Evolutionary conservation across 2,888 invertebrate species (phyloP).

Genomic region (Drosophila nigricruria): DNA sequence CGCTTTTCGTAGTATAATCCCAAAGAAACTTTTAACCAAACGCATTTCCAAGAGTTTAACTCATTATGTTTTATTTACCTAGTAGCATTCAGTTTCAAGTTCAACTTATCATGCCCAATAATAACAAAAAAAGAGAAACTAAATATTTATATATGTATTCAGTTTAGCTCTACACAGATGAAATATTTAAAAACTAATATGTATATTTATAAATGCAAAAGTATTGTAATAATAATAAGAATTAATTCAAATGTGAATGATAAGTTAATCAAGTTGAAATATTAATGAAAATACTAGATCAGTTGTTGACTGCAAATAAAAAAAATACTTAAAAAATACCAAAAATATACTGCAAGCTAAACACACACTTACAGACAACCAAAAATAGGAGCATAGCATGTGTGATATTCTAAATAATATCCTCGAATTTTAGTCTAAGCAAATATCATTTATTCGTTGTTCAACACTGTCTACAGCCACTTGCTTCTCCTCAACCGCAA

Average conservation of each 20-base stretch:
- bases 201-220: slow-evolving; percentile 38
- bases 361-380: slow-evolving; percentile 14
- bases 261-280: slow-evolving; percentile 51
- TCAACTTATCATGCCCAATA: slow-evolving; percentile 45
- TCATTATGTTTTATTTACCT: slow-evolving; percentile 58
- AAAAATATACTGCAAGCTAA: slow-evolving; percentile 20
- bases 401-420: slow-evolving; percentile 82
- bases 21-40: slow-evolving; percentile 52
- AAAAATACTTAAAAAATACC: slow-evolving; percentile 10
- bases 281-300: slow-evolving; percentile 56
- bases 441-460: slow-evolving; percentile 29
- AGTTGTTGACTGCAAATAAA: slow-evolving; percentile 51
- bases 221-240: slow-evolving; percentile 39
- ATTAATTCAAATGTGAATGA: slow-evolving; percentile 17
- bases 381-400: slow-evolving; percentile 61
- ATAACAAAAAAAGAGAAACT: slow-evolving; percentile 14
- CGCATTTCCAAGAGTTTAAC: slow-evolving; percentile 81
- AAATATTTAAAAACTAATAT: slow-evolving; percentile 26
- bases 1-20: slow-evolving; percentile 51
- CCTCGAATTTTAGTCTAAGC: slow-evolving; percentile 69
- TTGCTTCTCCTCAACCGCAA: slow-evolving; percentile 31
- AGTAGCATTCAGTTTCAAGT: slow-evolving; percentile 60
- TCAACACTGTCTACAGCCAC: slow-evolving; percentile 52
- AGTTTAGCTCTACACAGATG: slow-evolving; percentile 53
- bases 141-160: slow-evolving; percentile 34